phyloP scores from a whole-genome alignment of 2,888 invertebrate genomes.

The Pherbina coryleti region DNA sequence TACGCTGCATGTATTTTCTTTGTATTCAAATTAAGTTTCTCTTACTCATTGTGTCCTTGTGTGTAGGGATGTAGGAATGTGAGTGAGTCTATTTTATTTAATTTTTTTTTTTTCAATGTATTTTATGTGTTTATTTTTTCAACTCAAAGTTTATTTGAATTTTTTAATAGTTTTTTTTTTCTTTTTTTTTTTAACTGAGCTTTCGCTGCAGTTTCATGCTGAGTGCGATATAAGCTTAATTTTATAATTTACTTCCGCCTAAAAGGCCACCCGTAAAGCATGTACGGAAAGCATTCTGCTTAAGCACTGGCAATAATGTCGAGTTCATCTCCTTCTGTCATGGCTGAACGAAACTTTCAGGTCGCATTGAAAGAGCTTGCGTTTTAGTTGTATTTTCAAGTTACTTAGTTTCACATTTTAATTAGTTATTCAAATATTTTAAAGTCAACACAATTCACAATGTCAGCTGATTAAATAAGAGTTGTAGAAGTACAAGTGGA shows the following conservation, averaged over 20 bases:
- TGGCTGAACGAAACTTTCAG: background rate
- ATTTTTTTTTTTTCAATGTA: background rate
- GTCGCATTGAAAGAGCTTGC: background rate
- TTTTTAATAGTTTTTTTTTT: background rate
- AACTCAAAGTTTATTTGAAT: conserved; percentile 11
- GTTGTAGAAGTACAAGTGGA: too few relatives aligned
- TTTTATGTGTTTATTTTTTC: background rate
- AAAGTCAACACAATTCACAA: background rate
- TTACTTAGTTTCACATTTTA: conserved; percentile 11
- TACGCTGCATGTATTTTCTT: conserved; percentile 25
- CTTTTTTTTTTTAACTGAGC: background rate
- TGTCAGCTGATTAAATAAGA: conserved; percentile 11
- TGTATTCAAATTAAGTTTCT: conserved; percentile 16
- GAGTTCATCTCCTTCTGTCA: background rate
- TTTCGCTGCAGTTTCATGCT: background rate
- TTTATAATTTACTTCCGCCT: conserved; percentile 4
- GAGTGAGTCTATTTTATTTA: background rate
- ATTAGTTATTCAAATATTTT: conserved; percentile 16
- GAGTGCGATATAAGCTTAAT: background rate
- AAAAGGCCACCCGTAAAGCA: background rate
- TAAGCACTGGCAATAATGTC: too few relatives aligned
- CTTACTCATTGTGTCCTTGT: background rate
- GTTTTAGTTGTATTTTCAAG: background rate
- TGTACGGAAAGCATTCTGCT: too few relatives aligned
- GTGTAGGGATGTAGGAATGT: background rate